Base-by-base conservation (phyloP, 2,113 vertebrate genomes). In the Notechis scutatus region DNA sequence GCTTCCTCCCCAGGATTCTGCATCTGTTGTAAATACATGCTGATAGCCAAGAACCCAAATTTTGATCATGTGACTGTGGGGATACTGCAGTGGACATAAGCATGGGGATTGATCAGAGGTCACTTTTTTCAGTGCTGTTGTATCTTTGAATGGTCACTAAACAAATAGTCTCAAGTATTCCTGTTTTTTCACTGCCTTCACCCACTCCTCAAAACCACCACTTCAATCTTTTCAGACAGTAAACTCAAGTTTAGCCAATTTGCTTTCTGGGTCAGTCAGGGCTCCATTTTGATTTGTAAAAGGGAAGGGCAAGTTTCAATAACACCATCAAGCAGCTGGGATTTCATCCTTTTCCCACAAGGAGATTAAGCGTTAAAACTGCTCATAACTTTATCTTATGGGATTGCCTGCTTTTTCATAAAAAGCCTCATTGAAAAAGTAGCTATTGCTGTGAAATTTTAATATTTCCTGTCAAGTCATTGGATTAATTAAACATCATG, bases 391-490 rank as follows among this genome's bases (percentile, higher is more conserved):
- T 92, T 93, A 88, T 5, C 0, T 54, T 57, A 87, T 87, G 85
- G 29, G 92, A 87, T 85, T 69, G 2, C 92, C 95, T 2, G 85
- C 92, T 85, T 61, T n/a, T 87, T 92, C 92, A 90, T 89, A 91
- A 93, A 92, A 54, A 50, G 90, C 61, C 88, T 92, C 91, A 94
- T 42, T 92, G n/a, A 94, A 92, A 94, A 29, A 29, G 87, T 50
- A 88, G 20, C 89, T 94, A 57, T 93, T 86, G 24, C 92, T 94
- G 91, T 42, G 93, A 94, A 96, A 92, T 93, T 2, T 87, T 47
- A 74, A 59, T 89, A 92, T 91, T 95, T 96, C 93, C 95, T 96
- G 91, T 45, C 74, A 54, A 61, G 92, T 29, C 47, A 45, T 57
- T 90, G 81, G 57, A 88, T 91, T 94, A 90, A 95, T 93, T 95